Conservation (phyloP, 2,797 vertebrate species). For the Premnoplex brunnescens region DNA sequence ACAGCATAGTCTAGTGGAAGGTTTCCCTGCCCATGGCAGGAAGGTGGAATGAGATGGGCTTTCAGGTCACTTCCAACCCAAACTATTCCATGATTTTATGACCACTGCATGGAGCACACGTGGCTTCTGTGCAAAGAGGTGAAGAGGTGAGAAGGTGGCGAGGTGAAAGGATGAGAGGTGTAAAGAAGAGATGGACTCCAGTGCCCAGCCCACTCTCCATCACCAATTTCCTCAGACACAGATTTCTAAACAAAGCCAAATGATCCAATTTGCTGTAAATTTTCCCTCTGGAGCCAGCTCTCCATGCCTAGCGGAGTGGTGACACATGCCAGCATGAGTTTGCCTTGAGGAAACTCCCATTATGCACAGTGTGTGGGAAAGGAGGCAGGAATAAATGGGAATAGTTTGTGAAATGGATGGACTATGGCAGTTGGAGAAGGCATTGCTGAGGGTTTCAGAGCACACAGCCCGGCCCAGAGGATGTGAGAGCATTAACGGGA, state of each 20-base stretch:
- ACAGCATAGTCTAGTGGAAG: background rate
- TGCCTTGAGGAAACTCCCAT: background rate
- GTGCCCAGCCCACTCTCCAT: background rate
- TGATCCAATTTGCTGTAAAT: fast-evolving
- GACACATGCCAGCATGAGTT: fast-evolving
- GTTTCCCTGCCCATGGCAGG: background rate
- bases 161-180: background rate
- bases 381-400: background rate
- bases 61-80: background rate
- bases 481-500: background rate
- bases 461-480: background rate
- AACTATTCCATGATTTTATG: background rate
- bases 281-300: background rate
- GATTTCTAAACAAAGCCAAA: background rate
- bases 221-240: fast-evolving
- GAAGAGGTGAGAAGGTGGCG: no score
- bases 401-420: background rate
- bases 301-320: fast-evolving
- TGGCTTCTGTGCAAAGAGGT: background rate
- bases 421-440: background rate
- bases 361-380: fast-evolving
- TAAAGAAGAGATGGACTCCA: background rate
- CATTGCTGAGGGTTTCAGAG: background rate
- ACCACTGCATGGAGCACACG: background rate
- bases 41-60: background rate